phyloP scores from a whole-genome alignment of 2,113 vertebrate species.

The Blennius ocellaris region DNA sequence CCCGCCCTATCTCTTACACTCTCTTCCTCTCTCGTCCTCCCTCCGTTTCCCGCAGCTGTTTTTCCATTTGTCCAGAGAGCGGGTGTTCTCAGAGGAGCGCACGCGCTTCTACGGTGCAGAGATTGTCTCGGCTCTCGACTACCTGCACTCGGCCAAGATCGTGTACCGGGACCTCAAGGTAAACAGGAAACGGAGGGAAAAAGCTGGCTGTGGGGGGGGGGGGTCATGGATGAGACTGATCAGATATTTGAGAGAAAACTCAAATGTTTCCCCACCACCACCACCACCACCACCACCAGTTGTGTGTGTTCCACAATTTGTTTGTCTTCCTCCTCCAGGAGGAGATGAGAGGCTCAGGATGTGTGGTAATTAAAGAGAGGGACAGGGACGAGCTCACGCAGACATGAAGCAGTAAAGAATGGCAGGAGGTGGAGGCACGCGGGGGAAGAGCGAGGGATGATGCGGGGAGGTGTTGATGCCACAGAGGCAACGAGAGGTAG shows the following conservation, averaged over 20 bases:
- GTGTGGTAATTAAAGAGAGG: slow-evolving; percentile 67
- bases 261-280: slow-evolving; percentile 6
- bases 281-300: not conserved
- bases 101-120: slow-evolving; percentile 98
- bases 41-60: slow-evolving; percentile 94
- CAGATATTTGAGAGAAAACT: slow-evolving; percentile 45
- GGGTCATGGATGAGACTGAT: slow-evolving; percentile 45
- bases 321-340: slow-evolving; percentile 29
- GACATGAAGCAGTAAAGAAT: slow-evolving; percentile 55
- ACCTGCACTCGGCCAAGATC: slow-evolving; percentile 98
- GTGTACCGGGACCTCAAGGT: slow-evolving; percentile 99
- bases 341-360: slow-evolving; percentile 50
- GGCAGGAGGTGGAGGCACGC: slow-evolving; percentile 6
- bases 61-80: slow-evolving; percentile 99
- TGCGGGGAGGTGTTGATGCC: slow-evolving; percentile 56
- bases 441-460: slow-evolving; percentile 16
- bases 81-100: slow-evolving; percentile 99
- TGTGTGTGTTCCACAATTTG: not conserved
- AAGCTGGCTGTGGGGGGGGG: slow-evolving; percentile 30
- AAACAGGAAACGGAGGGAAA: slow-evolving; percentile 75
- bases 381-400: slow-evolving; percentile 58
- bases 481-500: slow-evolving; percentile 74
- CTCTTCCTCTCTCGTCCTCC: slow-evolving; percentile 31
- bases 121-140: slow-evolving; percentile 98
- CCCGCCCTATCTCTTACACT: slow-evolving; percentile 16